These are phyloP conservation scores for Hemicentrotus pulcherrimus DNA, from an alignment of 35 echinoderm and acorn worm genomes.

Conservation along the genomic window DNA sequence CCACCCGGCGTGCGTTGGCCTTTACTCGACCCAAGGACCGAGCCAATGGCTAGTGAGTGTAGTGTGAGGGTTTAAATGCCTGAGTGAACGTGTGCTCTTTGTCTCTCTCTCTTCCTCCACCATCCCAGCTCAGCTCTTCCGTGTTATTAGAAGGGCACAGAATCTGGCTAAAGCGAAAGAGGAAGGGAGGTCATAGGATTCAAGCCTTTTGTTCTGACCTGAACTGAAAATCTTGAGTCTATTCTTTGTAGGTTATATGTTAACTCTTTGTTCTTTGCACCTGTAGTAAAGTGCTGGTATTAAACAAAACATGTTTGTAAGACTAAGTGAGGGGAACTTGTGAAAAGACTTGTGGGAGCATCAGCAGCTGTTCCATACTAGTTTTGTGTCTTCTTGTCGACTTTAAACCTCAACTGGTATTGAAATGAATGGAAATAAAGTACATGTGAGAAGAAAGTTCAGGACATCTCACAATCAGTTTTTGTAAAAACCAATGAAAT, in stretches of 20 bases:
- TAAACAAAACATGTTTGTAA: neutral
- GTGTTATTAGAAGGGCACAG: neutral
- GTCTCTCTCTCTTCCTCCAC: neutral
- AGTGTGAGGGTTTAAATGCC: neutral
- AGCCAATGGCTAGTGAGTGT: neutral
- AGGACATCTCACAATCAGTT: too few species aligned
- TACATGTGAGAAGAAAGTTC: too few species aligned
- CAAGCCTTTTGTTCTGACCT: neutral
- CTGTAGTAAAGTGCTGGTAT: neutral
- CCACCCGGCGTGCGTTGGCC: conserved; percentile 3
- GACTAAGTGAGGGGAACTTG: neutral
- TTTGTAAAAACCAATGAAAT: too few species aligned
- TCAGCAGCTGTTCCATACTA: neutral
- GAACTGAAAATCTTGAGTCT: neutral
- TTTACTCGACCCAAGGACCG: neutral
- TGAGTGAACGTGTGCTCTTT: conserved; percentile 8
- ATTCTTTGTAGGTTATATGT: neutral
- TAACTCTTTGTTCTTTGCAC: neutral
- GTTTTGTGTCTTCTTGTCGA: neutral
- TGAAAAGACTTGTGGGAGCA: neutral
- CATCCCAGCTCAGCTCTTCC: neutral
- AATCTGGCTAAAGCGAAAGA: neutral
- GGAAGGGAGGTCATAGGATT: neutral
- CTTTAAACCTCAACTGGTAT: neutral
- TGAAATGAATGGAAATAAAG: too few species aligned